phyloP scores from a whole-genome alignment of 2,797 vertebrate genomes.

The Merluccius polli region DNA sequence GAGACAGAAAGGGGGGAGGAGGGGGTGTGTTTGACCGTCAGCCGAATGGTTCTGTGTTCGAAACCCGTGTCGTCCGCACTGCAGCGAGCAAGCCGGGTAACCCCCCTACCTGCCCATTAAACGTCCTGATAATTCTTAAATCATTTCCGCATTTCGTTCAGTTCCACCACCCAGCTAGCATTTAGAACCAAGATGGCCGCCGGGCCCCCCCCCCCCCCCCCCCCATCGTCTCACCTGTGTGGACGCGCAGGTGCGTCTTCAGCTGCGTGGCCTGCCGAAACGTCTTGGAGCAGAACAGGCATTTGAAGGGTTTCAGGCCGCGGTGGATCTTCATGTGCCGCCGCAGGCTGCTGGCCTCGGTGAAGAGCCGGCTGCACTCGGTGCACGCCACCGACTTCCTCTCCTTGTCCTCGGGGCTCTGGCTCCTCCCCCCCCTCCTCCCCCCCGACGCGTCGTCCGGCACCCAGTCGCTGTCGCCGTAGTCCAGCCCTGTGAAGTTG shows the following conservation, averaged over 20 bases:
- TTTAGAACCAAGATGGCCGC: not conserved
- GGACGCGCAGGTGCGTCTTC: conserved; percentile 95
- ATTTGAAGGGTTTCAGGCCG: conserved; percentile 92
- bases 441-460: conserved; percentile 45
- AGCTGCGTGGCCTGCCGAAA: conserved; percentile 97
- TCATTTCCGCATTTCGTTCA: not conserved
- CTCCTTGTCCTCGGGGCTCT: conserved; percentile 40
- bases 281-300: conserved; percentile 91
- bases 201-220: too few relatives aligned
- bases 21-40: not conserved
- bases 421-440: conserved; percentile 44
- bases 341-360: conserved; percentile 92
- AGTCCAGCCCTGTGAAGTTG: not conserved
- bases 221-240: conserved; percentile 84
- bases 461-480: not conserved
- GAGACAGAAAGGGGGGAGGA: not conserved
- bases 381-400: conserved; percentile 80
- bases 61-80: not conserved
- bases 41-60: not conserved
- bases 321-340: conserved; percentile 97
- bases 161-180: not conserved
- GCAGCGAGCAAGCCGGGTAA: not conserved
- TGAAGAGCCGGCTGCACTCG: conserved; percentile 88
- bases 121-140: not conserved
- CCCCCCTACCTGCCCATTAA: not conserved